Evolutionary conservation across 2,113 vertebrate species (phyloP).

Genomic region (Muntiacus muntjak): DNA sequence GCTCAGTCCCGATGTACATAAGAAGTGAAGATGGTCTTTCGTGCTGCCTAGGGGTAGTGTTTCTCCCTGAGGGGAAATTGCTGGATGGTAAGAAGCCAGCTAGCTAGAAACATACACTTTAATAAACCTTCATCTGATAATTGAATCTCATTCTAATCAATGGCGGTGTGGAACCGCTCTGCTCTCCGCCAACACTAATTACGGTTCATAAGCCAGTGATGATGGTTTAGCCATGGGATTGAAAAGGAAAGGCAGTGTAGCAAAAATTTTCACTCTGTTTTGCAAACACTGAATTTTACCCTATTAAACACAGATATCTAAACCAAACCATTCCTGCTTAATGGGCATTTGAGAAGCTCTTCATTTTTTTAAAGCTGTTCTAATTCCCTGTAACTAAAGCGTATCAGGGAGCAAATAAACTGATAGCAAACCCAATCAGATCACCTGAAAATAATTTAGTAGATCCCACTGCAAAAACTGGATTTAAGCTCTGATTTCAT

Average conservation of each 20-base stretch:
- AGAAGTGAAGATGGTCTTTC: background rate
- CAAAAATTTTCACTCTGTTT: background rate
- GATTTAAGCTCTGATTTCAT: background rate
- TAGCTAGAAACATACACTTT: background rate
- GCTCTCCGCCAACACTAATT: background rate
- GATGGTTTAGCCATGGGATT: background rate
- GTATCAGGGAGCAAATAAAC: background rate
- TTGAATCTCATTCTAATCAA: slow-evolving; percentile 5
- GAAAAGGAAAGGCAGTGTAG: background rate
- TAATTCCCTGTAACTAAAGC: background rate
- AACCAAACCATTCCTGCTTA: background rate
- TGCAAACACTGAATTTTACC: background rate
- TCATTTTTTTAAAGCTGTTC: background rate
- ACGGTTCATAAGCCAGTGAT: background rate
- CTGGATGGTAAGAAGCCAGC: background rate
- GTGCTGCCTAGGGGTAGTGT: background rate
- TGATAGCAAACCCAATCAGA: background rate
- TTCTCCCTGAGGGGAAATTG: background rate
- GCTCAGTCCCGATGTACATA: background rate
- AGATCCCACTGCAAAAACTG: background rate
- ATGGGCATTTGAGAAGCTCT: background rate
- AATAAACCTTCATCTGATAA: slow-evolving; percentile 11
- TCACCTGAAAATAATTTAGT: background rate
- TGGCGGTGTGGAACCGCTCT: background rate
- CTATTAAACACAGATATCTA: background rate